Base-by-base conservation (phyloP, 2,888 invertebrate species). In the Gastracanthus pulcherrimus region DNA sequence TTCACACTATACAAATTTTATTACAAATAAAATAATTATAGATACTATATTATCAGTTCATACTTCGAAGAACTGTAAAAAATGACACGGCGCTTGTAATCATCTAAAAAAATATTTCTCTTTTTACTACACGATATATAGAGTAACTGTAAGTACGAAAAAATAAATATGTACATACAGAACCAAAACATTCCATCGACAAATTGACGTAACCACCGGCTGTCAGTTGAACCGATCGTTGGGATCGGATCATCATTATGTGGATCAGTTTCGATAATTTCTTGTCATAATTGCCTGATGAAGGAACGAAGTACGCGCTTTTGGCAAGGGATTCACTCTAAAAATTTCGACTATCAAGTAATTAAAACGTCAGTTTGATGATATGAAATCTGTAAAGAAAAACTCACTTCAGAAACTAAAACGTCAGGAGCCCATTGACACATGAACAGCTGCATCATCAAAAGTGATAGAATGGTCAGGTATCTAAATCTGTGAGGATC, bases 361-460 rank as follows among this genome's bases (percentile, higher is more conserved):
- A 19, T 3, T 19, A 7, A 19, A 51, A 3, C 19, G 51, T 51
- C 19, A 4, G 19, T 7, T 38, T 13, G 38, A 4, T 11, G 2
- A 38, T 38, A 11, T 38, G 6, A 41, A 13, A 13, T 41, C 2
- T 41, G 9, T 41, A 51, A n/a, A 16, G 31, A 1, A 3, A 13
- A 1, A 55, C 66, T 51, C 16, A 76, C 76, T 66, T 76, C 66
- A 4, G 38, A 45, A n/a, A 76, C 23, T 16, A 76, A 7, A 9
- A 19, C 16, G 29, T 76, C 76, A 6, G 76, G 67, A 13, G 76
- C 76, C 76, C 76, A 76, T 67, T 76, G 76, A 38, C 76, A 76
- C 5, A 76, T 19, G 4, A 66, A 66, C 5, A 76, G 23, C n/a
- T 76, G 66, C 6, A n/a, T 23, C 34, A 66, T 29, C 34, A 51